Conservation (phyloP, 1,140 invertebrate genomes). For the Drosophila sechellia region DNA sequence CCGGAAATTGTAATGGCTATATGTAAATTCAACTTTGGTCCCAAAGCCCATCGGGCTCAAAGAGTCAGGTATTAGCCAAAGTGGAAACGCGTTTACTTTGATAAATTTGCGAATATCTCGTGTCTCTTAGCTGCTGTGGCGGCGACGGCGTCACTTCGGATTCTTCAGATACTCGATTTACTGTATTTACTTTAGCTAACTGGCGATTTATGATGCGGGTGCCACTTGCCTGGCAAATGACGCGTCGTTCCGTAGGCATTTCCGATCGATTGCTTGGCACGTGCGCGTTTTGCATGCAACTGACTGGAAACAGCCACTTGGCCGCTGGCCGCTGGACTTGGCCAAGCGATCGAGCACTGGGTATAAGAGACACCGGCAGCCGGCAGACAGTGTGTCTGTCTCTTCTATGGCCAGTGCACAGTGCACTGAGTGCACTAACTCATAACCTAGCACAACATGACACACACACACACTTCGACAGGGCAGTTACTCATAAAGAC, state of each 20-base stretch:
- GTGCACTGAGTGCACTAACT: not conserved
- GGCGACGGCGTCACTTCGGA: not conserved
- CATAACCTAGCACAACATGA: not conserved
- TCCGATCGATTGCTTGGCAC: slow-evolving; percentile 50
- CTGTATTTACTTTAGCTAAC: not conserved
- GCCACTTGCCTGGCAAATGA: slow-evolving; percentile 22
- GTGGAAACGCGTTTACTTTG: not conserved
- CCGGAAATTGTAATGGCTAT: no score
- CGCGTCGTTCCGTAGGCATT: slow-evolving; percentile 56
- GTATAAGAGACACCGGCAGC: slow-evolving; percentile 19
- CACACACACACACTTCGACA: not conserved
- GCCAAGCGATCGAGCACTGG: not conserved
- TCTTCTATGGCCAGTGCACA: slow-evolving; percentile 6
- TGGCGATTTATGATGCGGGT: not conserved
- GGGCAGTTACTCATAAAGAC: not conserved
- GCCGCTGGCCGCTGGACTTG: slow-evolving; percentile 7
- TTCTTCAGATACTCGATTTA: not conserved
- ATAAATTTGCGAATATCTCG: not conserved
- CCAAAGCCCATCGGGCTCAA: no score
- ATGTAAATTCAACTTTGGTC: no score
- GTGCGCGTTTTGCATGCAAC: slow-evolving; percentile 24
- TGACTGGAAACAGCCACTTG: slow-evolving; percentile 24
- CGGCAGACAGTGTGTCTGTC: not conserved
- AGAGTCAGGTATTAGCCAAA: no score
- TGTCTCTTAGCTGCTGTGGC: no score